phyloP scores from a whole-genome alignment of 2,113 vertebrate species.

The Macquaria australasica region DNA sequence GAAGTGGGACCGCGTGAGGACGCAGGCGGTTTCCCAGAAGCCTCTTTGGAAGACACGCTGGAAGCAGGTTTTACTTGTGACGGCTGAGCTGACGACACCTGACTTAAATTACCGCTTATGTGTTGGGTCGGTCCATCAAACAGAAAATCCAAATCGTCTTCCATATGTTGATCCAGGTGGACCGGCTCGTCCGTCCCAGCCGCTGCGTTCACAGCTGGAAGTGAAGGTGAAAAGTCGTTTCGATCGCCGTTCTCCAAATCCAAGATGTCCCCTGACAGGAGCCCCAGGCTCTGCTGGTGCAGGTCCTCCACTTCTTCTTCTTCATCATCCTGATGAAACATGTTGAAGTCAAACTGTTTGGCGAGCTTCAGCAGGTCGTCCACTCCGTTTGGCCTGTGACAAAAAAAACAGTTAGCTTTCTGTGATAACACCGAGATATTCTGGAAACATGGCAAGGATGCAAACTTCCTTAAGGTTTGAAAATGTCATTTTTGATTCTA shows the following conservation, averaged over 20 bases:
- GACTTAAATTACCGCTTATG: slow-evolving; percentile 84
- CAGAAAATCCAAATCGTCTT: slow-evolving; percentile 87
- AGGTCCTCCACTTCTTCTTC: slow-evolving; percentile 66
- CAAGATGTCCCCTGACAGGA: slow-evolving; percentile 20
- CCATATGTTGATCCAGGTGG: slow-evolving; percentile 62
- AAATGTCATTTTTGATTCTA: too few species aligned
- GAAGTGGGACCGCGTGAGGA: neutral
- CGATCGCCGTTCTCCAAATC: slow-evolving; percentile 4
- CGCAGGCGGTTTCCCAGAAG: neutral
- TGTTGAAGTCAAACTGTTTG: slow-evolving; percentile 92
- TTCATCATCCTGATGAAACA: slow-evolving; percentile 86
- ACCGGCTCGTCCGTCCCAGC: neutral
- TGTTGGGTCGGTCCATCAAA: slow-evolving; percentile 91
- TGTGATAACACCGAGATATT: neutral
- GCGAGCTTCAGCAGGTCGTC: slow-evolving; percentile 93
- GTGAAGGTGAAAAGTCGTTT: neutral
- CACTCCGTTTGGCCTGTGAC: slow-evolving; percentile 81
- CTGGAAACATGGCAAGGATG: too few species aligned
- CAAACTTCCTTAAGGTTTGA: too few species aligned
- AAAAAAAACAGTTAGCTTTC: neutral
- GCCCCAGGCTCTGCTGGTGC: slow-evolving; percentile 49
- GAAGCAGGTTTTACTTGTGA: neutral
- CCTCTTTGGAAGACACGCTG: neutral
- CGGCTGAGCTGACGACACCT: slow-evolving; percentile 54
- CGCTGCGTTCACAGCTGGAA: neutral